phyloP scores from a whole-genome alignment of 2,888 invertebrate species.

The Ernsta delagoae region DNA sequence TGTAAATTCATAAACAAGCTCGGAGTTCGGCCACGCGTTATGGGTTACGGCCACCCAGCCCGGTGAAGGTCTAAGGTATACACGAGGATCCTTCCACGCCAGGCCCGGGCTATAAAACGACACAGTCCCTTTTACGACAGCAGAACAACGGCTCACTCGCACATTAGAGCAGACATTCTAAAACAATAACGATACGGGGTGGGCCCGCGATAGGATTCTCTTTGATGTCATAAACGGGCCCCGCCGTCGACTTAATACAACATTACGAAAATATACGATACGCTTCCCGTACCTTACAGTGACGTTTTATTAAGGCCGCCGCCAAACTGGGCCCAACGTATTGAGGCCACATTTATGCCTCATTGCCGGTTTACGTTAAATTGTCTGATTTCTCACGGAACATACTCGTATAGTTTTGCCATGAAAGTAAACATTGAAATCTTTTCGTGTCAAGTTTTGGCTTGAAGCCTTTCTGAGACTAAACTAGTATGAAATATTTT shows the following conservation, averaged over 20 bases:
- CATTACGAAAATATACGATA: constrained; percentile 43
- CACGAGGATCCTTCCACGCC: constrained; percentile 50
- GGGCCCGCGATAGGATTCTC: constrained; percentile 63
- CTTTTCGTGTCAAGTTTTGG: neutral
- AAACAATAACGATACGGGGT: constrained; percentile 58
- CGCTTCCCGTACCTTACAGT: constrained; percentile 20
- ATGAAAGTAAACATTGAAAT: neutral
- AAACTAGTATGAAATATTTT: no score
- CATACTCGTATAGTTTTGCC: neutral
- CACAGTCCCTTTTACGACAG: constrained; percentile 70
- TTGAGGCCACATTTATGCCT: constrained; percentile 23
- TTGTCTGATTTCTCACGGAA: constrained; percentile 6
- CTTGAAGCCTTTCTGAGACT: neutral
- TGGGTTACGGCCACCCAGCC: constrained; percentile 51
- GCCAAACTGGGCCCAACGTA: constrained; percentile 16
- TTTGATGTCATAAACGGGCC: constrained; percentile 61
- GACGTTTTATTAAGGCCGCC: constrained; percentile 32
- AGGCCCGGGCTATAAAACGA: constrained; percentile 54
- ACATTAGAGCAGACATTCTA: constrained; percentile 50
- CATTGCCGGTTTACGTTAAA: constrained; percentile 17
- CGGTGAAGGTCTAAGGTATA: no score
- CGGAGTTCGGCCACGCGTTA: constrained; percentile 62
- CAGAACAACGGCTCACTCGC: constrained; percentile 58
- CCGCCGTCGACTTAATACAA: constrained; percentile 49
- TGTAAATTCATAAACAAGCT: constrained; percentile 66